Conservation (phyloP, 2,888 invertebrate species). For the Drosophila subsilvestris region DNA sequence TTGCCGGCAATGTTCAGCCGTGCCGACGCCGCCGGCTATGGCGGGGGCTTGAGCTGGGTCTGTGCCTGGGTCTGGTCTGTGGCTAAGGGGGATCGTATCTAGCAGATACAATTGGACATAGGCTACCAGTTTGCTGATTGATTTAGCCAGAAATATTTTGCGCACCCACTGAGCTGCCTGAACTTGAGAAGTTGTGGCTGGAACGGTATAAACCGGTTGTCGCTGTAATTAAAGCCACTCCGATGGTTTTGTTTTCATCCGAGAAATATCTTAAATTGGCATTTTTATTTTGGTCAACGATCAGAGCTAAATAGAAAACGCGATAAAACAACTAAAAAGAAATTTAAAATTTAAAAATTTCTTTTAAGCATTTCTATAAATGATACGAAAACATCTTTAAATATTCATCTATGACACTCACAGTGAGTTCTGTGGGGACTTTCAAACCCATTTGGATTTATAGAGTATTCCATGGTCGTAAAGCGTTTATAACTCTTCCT, state of each 20-base stretch:
- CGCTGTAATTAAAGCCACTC: constrained; percentile 33
- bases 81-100: constrained; percentile 29
- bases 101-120: constrained; percentile 45
- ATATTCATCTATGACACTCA: too few species aligned
- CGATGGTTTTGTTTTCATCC: constrained; percentile 20
- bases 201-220: constrained; percentile 50
- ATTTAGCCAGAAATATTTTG: constrained; percentile 43
- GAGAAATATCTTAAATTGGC: not conserved
- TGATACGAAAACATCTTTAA: too few species aligned
- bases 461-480: not conserved
- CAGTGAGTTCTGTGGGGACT: too few species aligned
- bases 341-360: not conserved
- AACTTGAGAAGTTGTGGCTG: constrained; percentile 28
- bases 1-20: constrained; percentile 41
- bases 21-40: constrained; percentile 33
- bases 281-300: constrained; percentile 5
- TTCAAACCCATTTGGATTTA: too few species aligned
- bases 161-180: constrained; percentile 22
- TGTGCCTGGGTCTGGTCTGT: not conserved
- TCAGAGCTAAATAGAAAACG: constrained; percentile 23
- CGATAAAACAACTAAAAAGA: constrained; percentile 1
- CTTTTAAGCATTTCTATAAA: too few species aligned
- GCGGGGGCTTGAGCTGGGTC: not conserved
- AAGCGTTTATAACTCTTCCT: not conserved
- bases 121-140: constrained; percentile 49